Conservation (phyloP, 2,797 vertebrate genomes). For the Pipistrellus nathusii region DNA sequence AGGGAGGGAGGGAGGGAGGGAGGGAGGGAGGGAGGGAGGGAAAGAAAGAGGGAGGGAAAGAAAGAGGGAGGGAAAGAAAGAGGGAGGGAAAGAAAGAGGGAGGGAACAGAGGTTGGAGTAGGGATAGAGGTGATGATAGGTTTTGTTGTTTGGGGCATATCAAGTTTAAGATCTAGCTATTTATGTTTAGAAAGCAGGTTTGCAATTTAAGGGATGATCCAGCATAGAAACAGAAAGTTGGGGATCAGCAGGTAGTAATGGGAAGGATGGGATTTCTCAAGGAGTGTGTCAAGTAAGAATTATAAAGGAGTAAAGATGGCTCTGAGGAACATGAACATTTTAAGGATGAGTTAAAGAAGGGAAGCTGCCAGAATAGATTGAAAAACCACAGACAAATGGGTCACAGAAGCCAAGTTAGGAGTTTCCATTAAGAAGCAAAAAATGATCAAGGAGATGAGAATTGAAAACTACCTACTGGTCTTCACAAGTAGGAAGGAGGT, state of each 20-base stretch:
- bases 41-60: too few relatives aligned
- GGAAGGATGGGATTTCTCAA: background rate
- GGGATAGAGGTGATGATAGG: background rate
- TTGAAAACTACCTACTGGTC: background rate
- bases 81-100: too few relatives aligned
- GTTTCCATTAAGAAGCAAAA: background rate
- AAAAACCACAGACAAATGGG: background rate
- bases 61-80: too few relatives aligned
- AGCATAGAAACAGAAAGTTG: background rate
- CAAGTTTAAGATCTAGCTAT: background rate
- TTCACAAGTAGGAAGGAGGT: background rate
- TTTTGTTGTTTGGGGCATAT: background rate
- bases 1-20: too few relatives aligned
- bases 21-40: too few relatives aligned
- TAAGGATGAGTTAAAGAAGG: background rate
- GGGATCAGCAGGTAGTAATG: background rate
- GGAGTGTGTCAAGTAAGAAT: background rate
- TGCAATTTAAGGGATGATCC: background rate
- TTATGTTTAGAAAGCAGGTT: background rate
- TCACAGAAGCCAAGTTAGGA: background rate
- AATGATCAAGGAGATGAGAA: background rate
- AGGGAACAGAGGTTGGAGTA: background rate
- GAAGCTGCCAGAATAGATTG: background rate
- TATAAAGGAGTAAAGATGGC: background rate
- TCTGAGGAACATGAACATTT: background rate